Base-by-base conservation (phyloP, 2,113 vertebrate species). In the Tapirus terrestris region DNA sequence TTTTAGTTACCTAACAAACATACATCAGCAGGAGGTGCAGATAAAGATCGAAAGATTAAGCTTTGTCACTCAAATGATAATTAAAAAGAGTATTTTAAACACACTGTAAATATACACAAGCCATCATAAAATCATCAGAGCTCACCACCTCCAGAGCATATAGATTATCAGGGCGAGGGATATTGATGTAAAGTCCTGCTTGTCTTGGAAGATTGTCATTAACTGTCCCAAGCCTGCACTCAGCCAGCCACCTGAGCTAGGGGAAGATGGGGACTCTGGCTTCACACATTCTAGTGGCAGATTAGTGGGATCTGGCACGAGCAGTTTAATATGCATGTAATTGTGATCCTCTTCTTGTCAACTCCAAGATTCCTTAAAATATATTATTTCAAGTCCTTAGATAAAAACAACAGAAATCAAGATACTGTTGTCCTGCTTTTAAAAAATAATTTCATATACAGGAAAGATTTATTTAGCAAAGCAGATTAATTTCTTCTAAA, bases 51-150 rank as follows among this genome's bases (percentile, higher is more conserved):
- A 96, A 97, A 98, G 98, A 98, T 98, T 97, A 98, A 98, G 97
- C 97, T 96, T 96, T 98, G 98, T 97, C 97, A 98, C 98, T 98
- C 98, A 98, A 97, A 98, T 91, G 97, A 96, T 98, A 98, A 98
- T 98, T 98, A 98, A 98, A 98, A 98, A 97, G 97, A 98, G 97
- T 96, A 93, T 93, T 98, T 98, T 98, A 98, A 98, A 98, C 96
- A 98, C 98, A 98, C 96, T 98, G 97, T 98, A 98, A 98, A 98
- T 97, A 98, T 80, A 97, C 97, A 98, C 80, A 98, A 97, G 96
- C 97, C 97, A 93, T 97, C 97, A 97, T 94, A 96, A 96, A 98
- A 93, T 95, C 97, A 96, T 97, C 97, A 65, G 94, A 80, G 85
- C 87, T 84, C 88, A 65, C 95, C 94, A 97, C 96, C 95, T 97